phyloP scores from a whole-genome alignment of 2,113 vertebrate species.

The Danio rerio region DNA sequence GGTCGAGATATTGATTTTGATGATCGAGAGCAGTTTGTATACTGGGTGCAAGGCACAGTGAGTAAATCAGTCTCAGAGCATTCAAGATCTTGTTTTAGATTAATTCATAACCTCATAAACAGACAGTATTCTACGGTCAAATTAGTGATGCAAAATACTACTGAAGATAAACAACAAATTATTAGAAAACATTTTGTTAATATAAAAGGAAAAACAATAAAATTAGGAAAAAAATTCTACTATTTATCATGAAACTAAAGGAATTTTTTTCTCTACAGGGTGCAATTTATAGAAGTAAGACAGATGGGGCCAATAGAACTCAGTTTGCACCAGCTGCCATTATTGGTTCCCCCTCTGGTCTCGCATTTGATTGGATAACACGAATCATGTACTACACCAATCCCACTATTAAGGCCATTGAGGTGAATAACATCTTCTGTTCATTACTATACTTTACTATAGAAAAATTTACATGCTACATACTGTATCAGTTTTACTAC shows the following conservation, averaged over 20 bases:
- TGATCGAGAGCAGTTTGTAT: conserved; percentile 72
- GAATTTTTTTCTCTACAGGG: conserved; percentile 60
- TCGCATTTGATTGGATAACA: conserved; percentile 78
- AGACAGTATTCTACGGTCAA: background rate
- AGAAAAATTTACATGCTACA: background rate
- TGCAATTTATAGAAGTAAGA: conserved; percentile 74
- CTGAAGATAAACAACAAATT: background rate
- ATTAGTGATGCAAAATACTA: background rate
- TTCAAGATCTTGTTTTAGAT: background rate
- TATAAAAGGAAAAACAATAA: background rate
- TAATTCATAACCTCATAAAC: background rate
- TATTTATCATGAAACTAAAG: background rate
- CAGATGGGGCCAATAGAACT: conserved; percentile 70
- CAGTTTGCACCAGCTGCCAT: conserved; percentile 74
- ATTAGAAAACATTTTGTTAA: background rate
- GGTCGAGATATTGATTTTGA: conserved; percentile 76
- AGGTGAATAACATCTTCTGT: conserved; percentile 62
- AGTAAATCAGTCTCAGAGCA: conserved; percentile 51
- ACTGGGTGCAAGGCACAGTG: conserved; percentile 74
- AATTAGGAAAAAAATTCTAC: background rate
- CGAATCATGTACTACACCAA: conserved; percentile 77
- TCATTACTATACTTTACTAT: background rate
- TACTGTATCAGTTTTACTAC: background rate
- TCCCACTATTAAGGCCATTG: conserved; percentile 69
- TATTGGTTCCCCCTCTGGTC: conserved; percentile 70